Evolutionary conservation across 2,888 invertebrate genomes (phyloP), one percentile per base, ranked within the genome.

Genomic region (Calephelis perditalis): DNA sequence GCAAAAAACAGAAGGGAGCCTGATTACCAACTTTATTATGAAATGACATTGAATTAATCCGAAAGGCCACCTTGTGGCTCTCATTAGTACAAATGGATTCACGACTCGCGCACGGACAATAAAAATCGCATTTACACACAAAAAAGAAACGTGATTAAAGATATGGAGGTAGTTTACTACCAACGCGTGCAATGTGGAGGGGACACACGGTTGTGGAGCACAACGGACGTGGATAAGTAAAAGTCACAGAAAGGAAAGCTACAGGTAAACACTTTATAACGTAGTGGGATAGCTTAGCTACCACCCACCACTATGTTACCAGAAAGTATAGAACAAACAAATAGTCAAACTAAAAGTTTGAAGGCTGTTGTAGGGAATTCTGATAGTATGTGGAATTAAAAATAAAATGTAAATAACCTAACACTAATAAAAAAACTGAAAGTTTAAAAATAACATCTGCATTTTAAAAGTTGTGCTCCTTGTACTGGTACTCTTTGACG

Each of bases 41-140:
- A 80, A 84, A 81, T 82, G 83, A 84, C 84, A 85, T 81, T 84
- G 82, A 77, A 84, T 81, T 80, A 82, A 81, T 78, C 74, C 73
- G 68, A 69, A 69, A 76, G 79, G 78, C 85, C 87, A 85, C 84
- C 86, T 86, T 85, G 85, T 74, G 77, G 78, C 75, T 72, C 76
- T 79, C 86, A 86, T 87, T 86, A 88, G 74, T 78, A 76, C 81
- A 81, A 84, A 86, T 83, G 84, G 79, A 81, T 73, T 76, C 81
- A 78, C 77, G 74, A 76, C 69, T 77, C 76, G 77, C 73, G 73
- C 73, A 72, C 74, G 74, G 73, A 83, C 82, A 87, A 84, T 86
- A 83, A 85, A 86, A 87, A 87, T 87, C 86, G 83, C 85, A 85
- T 87, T 86, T 83, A 84, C 74, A 74, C 73, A 75, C 72, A 73